phyloP scores from a whole-genome alignment of 2,113 vertebrate genomes.

The Ramphastos sulfuratus region DNA sequence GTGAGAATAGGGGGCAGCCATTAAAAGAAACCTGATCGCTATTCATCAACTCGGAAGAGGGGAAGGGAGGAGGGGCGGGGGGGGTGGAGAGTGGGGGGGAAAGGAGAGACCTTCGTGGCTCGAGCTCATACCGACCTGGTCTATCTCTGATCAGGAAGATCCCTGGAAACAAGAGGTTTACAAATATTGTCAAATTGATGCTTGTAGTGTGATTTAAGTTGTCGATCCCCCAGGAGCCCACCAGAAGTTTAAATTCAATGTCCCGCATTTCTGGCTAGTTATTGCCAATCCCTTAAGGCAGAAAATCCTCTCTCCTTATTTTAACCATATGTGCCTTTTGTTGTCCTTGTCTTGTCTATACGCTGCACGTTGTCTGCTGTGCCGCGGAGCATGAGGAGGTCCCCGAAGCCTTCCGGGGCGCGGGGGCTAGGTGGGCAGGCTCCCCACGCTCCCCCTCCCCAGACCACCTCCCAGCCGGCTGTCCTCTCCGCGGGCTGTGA shows the following conservation, averaged over 20 bases:
- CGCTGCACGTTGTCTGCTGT: not conserved
- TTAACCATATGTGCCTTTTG: constrained; percentile 69
- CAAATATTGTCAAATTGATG: constrained; percentile 87
- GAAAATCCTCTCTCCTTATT: constrained; percentile 32
- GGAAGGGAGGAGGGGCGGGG: not conserved
- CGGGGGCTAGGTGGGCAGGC: not conserved
- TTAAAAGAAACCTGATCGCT: constrained; percentile 90
- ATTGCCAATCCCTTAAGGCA: constrained; percentile 63
- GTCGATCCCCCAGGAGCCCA: constrained; percentile 62
- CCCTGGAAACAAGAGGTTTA: constrained; percentile 86
- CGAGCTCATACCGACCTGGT: constrained; percentile 64
- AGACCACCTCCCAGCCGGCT: too few relatives aligned
- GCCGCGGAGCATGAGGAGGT: not conserved
- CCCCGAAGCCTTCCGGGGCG: not conserved
- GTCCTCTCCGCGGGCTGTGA: not conserved
- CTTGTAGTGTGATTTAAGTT: constrained; percentile 68
- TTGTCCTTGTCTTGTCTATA: constrained; percentile 69
- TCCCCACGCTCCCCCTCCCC: not conserved
- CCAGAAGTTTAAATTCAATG: constrained; percentile 19
- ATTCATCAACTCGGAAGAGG: constrained; percentile 82
- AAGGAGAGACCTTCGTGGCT: constrained; percentile 75
- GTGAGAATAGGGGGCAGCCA: constrained; percentile 88
- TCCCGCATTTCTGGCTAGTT: constrained; percentile 43
- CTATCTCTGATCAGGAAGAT: constrained; percentile 83
- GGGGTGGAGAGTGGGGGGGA: not conserved